Evolutionary conservation across 1,140 invertebrate species (phyloP).

Genomic region (Drosophila ironensis): DNA sequence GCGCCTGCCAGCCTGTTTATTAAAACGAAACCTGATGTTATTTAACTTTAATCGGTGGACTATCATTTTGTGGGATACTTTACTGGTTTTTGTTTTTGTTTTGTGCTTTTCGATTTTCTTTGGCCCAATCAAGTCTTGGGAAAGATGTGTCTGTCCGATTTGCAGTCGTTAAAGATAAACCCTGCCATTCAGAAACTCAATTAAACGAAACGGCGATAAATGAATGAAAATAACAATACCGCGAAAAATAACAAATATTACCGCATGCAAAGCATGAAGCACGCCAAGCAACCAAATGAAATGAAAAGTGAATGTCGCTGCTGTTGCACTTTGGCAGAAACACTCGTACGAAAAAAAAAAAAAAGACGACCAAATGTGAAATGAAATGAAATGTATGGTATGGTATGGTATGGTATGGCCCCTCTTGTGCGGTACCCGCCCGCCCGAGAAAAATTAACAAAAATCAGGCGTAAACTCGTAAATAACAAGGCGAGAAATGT

Average conservation of each 20-base stretch:
- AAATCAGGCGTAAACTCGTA: constrained; percentile 37
- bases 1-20: too few species aligned
- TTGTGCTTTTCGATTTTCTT: too few species aligned
- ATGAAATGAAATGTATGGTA: constrained; percentile 36
- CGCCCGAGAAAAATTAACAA: constrained; percentile 29
- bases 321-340: constrained; percentile 22
- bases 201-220: background rate
- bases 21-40: too few species aligned
- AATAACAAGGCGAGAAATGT: constrained; percentile 19
- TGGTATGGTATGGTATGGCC: background rate
- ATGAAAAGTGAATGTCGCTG: constrained; percentile 58
- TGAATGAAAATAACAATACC: constrained; percentile 16
- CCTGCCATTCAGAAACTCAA: background rate
- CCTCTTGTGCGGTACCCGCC: background rate
- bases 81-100: too few species aligned
- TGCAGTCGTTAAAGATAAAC: too few species aligned
- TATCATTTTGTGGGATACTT: too few species aligned
- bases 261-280: constrained; percentile 32
- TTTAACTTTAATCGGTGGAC: too few species aligned
- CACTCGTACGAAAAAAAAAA: constrained; percentile 21
- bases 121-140: too few species aligned
- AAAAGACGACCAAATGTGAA: constrained; percentile 16
- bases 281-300: constrained; percentile 6
- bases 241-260: constrained; percentile 23
- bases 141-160: too few species aligned